Conservation (phyloP, 2,888 invertebrate genomes). For the Callinectes sapidus region DNA sequence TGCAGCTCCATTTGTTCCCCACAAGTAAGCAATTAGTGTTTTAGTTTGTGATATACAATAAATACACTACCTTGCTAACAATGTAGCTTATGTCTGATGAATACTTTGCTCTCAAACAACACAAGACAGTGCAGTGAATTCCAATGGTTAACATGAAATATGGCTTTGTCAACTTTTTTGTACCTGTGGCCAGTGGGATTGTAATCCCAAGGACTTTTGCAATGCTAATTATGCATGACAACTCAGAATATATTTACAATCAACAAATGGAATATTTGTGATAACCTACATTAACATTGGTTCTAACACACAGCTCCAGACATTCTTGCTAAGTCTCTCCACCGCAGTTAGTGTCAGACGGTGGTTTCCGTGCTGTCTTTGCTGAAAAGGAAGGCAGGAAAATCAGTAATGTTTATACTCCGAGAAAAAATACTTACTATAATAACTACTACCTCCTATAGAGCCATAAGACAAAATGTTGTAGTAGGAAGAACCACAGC, state of each 20-base stretch:
- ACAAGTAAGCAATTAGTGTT: not conserved
- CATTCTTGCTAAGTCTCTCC: conserved; percentile 1
- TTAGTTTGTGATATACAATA: conserved; percentile 16
- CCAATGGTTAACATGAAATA: not conserved
- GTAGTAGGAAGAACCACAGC: not conserved
- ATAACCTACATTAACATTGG: not conserved
- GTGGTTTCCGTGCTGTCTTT: conserved; percentile 68
- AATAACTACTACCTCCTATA: not conserved
- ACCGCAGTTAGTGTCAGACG: conserved; percentile 56
- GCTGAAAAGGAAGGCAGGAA: conserved; percentile 42
- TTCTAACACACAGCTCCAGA: not conserved
- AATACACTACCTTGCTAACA: not conserved
- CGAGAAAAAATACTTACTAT: not conserved
- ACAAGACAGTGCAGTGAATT: not conserved
- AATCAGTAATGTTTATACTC: not conserved
- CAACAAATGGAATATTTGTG: conserved; percentile 5
- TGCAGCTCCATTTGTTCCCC: not conserved
- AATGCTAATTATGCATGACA: conserved; percentile 1
- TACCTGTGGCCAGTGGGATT: conserved; percentile 6
- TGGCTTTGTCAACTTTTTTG: conserved; percentile 22
- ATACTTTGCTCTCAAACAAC: not conserved
- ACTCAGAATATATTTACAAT: conserved; percentile 1
- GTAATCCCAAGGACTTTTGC: not conserved
- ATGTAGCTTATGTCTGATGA: not conserved
- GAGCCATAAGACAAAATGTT: not conserved